Evolutionary conservation across 2,113 vertebrate genomes (phyloP).

Genomic region (Conger conger): DNA sequence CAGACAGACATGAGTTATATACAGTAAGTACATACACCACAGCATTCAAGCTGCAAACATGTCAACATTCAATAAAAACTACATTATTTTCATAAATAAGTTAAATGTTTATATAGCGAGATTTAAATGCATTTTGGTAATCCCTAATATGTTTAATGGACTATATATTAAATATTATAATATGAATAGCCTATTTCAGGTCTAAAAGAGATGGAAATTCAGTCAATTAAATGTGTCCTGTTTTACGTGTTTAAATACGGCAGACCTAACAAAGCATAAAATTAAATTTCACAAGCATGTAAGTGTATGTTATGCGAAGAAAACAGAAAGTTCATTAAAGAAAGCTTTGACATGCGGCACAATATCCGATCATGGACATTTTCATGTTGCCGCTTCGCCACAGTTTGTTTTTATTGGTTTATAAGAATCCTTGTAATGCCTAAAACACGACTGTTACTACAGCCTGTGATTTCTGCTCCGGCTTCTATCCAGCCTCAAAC

Average conservation of each 20-base stretch:
- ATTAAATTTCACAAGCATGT: not conserved
- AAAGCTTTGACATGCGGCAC: not conserved
- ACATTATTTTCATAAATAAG: not conserved
- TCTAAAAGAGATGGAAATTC: not conserved
- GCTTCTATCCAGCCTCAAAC: not conserved
- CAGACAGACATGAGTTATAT: no score
- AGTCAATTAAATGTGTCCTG: not conserved
- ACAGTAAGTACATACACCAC: not conserved
- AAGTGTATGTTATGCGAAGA: not conserved
- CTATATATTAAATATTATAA: not conserved
- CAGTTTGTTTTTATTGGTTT: not conserved
- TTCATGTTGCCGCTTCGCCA: not conserved
- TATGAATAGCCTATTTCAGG: not conserved
- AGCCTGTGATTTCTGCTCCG: not conserved
- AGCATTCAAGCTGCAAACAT: not conserved
- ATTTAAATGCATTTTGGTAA: not conserved
- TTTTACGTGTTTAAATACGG: not conserved
- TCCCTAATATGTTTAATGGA: not conserved
- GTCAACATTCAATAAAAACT: not conserved
- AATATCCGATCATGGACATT: not conserved
- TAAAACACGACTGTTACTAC: not conserved
- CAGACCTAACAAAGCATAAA: not conserved
- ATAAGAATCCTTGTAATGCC: not conserved
- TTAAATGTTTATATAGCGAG: not conserved
- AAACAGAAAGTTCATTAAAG: not conserved